A percentile compares a stretch with the other conserved stretches of the same genome.
These are phyloP conservation scores for Horisme vitalbata DNA, from an alignment of 2,888 invertebrate species.

Conservation along the genomic window DNA sequence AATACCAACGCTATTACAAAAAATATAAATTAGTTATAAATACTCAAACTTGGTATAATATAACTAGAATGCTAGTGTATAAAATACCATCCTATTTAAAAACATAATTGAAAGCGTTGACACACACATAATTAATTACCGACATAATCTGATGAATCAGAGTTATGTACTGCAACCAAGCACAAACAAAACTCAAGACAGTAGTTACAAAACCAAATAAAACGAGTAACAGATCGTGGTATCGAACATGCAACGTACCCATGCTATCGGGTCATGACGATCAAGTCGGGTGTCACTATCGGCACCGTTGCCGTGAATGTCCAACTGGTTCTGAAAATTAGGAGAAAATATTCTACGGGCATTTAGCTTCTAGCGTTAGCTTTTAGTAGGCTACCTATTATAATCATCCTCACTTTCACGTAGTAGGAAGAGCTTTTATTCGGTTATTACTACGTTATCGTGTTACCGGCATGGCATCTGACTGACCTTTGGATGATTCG, in stretches of 20 bases:
- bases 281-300: conserved; percentile 57
- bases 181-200: conserved; percentile 9
- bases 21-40: no score
- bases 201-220: conserved; percentile 37
- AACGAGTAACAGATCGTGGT: conserved; percentile 44
- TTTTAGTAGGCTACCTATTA: no score
- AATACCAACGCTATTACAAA: no score
- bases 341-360: conserved; percentile 33
- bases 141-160: conserved; percentile 6
- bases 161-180: conserved; percentile 7
- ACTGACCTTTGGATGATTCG: no score
- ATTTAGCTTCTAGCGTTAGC: conserved; percentile 24
- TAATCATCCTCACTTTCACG: conserved; percentile 17
- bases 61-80: no score
- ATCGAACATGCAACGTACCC: conserved; percentile 45
- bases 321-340: conserved; percentile 39
- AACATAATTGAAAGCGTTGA: background rate
- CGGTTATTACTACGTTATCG: no score
- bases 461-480: no score
- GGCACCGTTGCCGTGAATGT: conserved; percentile 42
- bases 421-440: no score
- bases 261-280: conserved; percentile 60
- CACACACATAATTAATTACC: conserved; percentile 4
- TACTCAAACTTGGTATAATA: no score
- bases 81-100: background rate